Base-by-base conservation (phyloP, 2,113 vertebrate species). In the Chloebia gouldiae region DNA sequence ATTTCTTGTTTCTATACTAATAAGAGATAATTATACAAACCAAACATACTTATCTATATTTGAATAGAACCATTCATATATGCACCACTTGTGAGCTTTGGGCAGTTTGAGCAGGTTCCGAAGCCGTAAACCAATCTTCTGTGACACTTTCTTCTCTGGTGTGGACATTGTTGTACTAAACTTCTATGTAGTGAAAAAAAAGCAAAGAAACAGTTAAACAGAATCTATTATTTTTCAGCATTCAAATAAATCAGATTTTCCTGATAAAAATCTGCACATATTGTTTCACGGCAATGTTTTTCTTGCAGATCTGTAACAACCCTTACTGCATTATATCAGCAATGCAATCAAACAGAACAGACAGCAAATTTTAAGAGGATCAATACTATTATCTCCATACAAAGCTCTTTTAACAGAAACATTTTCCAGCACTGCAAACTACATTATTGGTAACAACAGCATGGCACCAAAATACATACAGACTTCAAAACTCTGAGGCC, bases 71-170 rank as follows among this genome's bases (percentile, higher is more conserved):
- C 99, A 99, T 93, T 99, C 99, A 9, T 99, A 99, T 97, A 99
- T 99, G 96, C 99, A 99, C 99, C 99, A 99, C 97, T 99, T 99
- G 97, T 99, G 99, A 57, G 99, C 99, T 98, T 99, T 99, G 86
- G 99, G 99, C 65, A 99, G 98, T 90, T 99, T 99, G 27, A 99
- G 98, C 40, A 99, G 98, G 95, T 99, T 99, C 90, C 99, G 98
- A 95, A 99, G 98, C 82, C 99, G 97, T 85, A 99, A 98, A 42
- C 99, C 99, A 92, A 99, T 99, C 98, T 99, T 99, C 97, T 99
- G 99, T 45, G 99, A 99, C 12, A 97, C 98, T 76, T 99, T 99
- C 97, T 99, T 99, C 95, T 99, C 99, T 88, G 99, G 99, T 14
- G 99, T 99, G 94, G 99, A 97, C 91, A 99, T 97, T 47, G 98